phyloP scores from a whole-genome alignment of 1,140 invertebrate genomes.

The Zaprionus africanus region DNA sequence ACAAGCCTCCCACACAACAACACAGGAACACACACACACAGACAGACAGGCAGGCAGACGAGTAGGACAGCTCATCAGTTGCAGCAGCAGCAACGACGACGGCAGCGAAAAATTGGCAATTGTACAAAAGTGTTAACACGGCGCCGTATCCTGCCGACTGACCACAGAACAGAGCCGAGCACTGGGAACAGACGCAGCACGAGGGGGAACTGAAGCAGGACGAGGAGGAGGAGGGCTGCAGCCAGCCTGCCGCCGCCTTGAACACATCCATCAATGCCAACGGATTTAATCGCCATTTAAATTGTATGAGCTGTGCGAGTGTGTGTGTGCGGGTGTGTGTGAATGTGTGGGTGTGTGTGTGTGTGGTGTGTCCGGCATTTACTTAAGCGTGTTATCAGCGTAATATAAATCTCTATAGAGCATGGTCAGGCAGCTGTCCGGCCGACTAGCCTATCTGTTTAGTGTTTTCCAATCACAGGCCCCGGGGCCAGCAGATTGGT shows the following conservation, averaged over 20 bases:
- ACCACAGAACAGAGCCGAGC: constrained; percentile 62
- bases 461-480: constrained; percentile 81
- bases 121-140: constrained; percentile 83
- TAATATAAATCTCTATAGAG: constrained; percentile 78
- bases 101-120: constrained; percentile 79
- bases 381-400: constrained; percentile 82
- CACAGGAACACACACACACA: constrained; percentile 9
- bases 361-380: constrained; percentile 61
- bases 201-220: constrained; percentile 13
- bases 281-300: constrained; percentile 84
- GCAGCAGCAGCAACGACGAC: constrained; percentile 26
- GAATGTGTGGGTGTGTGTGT: background rate
- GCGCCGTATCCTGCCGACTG: constrained; percentile 76
- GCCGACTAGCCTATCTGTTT: constrained; percentile 67
- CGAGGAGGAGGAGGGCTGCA: constrained; percentile 1
- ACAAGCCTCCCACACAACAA: constrained; percentile 14
- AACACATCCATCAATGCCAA: constrained; percentile 83
- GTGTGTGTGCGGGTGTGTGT: background rate
- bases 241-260: constrained; percentile 54
- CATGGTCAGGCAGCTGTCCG: constrained; percentile 54
- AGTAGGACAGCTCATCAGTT: constrained; percentile 52
- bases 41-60: constrained; percentile 3
- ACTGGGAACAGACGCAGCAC: constrained; percentile 2
- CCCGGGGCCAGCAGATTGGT: constrained; percentile 63
- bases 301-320: constrained; percentile 56